phyloP scores from a whole-genome alignment of 2,797 vertebrate species.

The Hephaestus fuliginosus region DNA sequence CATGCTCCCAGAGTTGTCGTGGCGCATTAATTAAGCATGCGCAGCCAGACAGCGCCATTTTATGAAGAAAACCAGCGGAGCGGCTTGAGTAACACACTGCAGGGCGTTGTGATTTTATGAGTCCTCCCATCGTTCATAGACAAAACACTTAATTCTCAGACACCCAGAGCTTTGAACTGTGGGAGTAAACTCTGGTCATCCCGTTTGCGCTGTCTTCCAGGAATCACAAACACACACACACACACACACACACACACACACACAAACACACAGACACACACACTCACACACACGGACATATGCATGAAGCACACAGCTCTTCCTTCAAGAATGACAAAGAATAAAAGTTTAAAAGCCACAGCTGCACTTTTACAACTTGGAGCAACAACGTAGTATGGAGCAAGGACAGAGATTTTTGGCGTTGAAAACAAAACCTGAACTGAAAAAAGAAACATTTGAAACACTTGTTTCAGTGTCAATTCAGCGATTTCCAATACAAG shows the following conservation, averaged over 20 bases:
- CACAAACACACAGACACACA: no score
- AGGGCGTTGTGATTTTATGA: conserved; percentile 65
- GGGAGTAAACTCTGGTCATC: conserved; percentile 53
- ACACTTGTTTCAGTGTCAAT: no score
- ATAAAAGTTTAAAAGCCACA: conserved; percentile 45
- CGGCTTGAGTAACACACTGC: conserved; percentile 47
- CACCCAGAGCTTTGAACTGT: conserved; percentile 64
- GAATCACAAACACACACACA: conserved; percentile 21
- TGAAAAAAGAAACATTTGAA: no score
- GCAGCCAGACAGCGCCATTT: conserved; percentile 48
- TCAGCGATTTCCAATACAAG: no score
- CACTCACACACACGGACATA: not conserved
- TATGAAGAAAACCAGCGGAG: conserved; percentile 51
- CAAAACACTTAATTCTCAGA: conserved; percentile 63
- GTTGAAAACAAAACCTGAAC: no score
- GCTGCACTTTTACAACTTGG: conserved; percentile 52
- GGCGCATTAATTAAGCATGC: conserved; percentile 32
- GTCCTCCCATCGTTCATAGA: conserved; percentile 47
- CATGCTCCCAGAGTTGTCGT: conserved; percentile 33
- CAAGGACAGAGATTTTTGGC: no score
- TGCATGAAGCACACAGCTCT: conserved; percentile 4
- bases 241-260: no score
- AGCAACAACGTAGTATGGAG: not conserved
- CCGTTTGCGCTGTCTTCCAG: conserved; percentile 56
- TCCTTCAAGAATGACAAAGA: conserved; percentile 29